Evolutionary conservation across 1,140 invertebrate species (phyloP).

Genomic region (Pseudobourletiella spinata): DNA sequence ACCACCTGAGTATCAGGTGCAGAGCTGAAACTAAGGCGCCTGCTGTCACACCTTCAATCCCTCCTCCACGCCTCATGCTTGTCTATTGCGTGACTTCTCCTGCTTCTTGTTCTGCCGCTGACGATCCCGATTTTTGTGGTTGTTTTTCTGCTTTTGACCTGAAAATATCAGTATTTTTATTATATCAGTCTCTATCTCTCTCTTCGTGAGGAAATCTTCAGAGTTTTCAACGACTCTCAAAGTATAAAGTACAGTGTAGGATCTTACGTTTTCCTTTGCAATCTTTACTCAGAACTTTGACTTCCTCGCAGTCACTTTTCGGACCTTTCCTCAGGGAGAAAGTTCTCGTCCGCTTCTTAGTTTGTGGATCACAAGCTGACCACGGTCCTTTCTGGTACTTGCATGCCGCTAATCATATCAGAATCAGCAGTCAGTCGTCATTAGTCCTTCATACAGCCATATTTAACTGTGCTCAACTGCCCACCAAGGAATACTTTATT

Average conservation of each 20-base stretch:
- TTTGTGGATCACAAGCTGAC: conserved; percentile 73
- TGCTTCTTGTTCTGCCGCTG: conserved; percentile 9
- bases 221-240: no score
- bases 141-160: conserved; percentile 7
- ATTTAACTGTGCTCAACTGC: background rate
- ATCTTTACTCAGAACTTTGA: conserved; percentile 78
- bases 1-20: no score
- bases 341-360: conserved; percentile 65
- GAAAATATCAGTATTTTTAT: no score
- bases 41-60: no score
- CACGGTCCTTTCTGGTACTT: conserved; percentile 72
- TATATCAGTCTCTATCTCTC: no score
- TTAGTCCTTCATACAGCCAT: background rate
- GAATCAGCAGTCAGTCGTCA: background rate
- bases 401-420: conserved; percentile 48
- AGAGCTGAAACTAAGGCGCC: no score
- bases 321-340: conserved; percentile 75
- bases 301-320: conserved; percentile 60
- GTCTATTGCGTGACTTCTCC: background rate
- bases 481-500: background rate
- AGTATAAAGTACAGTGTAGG: no score
- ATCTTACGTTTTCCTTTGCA: conserved; percentile 52
- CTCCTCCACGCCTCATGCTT: no score
- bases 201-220: no score
- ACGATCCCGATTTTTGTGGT: conserved; percentile 1